Percentiles rank a stretch among this genome's conserved stretches.
Conservation (phyloP, 2,113 vertebrate genomes). For the Ameiurus melas region DNA sequence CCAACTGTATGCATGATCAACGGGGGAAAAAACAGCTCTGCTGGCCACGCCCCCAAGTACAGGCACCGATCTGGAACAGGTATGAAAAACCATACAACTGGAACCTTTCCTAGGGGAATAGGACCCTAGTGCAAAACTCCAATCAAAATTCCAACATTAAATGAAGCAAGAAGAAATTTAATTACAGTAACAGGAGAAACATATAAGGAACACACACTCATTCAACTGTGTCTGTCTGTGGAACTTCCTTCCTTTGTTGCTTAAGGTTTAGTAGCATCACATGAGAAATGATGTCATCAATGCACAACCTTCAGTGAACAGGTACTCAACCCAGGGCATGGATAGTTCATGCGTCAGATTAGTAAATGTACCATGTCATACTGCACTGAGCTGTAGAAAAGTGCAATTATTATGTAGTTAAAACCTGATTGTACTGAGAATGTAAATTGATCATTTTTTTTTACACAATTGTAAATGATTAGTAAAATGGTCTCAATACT, state of each 20-base stretch:
- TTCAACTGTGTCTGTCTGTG: background rate
- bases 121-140: background rate
- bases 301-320: background rate
- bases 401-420: constrained; percentile 10
- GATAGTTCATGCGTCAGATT: background rate
- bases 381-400: background rate
- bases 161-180: constrained; percentile 2
- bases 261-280: background rate
- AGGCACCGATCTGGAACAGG: background rate
- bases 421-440: background rate
- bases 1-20: background rate
- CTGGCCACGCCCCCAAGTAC: background rate
- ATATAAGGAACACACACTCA: background rate
- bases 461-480: background rate
- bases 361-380: background rate
- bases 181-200: background rate
- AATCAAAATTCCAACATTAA: background rate
- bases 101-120: background rate
- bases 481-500: too few relatives aligned
- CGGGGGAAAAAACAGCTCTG: background rate
- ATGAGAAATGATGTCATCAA: background rate
- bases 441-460: background rate
- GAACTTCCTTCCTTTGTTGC: background rate
- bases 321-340: background rate
- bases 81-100: background rate